Percentiles rank a stretch among this genome's conserved stretches.
Conservation (phyloP, 92 coral and sea anemone genomes). For the Phenganax stokvisi region DNA sequence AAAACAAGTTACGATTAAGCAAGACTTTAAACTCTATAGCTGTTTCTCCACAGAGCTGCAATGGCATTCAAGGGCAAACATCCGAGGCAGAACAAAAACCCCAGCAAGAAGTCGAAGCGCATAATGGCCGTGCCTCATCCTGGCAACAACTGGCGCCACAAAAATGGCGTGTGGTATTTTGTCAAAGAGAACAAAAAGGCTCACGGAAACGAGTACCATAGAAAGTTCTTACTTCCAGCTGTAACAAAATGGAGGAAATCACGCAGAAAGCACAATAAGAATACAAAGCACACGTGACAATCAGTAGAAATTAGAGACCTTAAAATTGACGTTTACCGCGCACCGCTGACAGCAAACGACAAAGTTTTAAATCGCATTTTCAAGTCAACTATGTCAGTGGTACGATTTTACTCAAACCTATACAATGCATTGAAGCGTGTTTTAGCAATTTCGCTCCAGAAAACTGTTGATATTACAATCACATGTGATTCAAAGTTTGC, state of each 20-base stretch:
- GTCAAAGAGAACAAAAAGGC: constrained; percentile 3
- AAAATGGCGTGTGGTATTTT: constrained; percentile 36
- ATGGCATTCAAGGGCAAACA: background rate
- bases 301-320: too few relatives aligned
- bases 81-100: background rate
- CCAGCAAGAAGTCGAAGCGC: background rate
- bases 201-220: constrained; percentile 14
- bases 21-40: background rate
- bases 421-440: too few relatives aligned
- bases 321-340: too few relatives aligned
- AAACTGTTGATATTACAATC: too few relatives aligned
- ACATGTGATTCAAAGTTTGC: too few relatives aligned
- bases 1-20: background rate
- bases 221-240: constrained; percentile 17
- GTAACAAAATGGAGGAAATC: constrained; percentile 31
- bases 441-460: too few relatives aligned
- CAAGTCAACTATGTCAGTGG: too few relatives aligned
- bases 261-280: background rate
- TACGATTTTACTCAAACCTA: too few relatives aligned
- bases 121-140: constrained; percentile 30
- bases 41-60: constrained; percentile 11
- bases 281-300: background rate
- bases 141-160: constrained; percentile 28
- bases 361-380: too few relatives aligned
- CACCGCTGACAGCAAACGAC: too few relatives aligned